Percentiles rank a stretch among this genome's conserved stretches.
Conservation (phyloP, 2,113 vertebrate genomes). For the Beaufortia kweichowensis region DNA sequence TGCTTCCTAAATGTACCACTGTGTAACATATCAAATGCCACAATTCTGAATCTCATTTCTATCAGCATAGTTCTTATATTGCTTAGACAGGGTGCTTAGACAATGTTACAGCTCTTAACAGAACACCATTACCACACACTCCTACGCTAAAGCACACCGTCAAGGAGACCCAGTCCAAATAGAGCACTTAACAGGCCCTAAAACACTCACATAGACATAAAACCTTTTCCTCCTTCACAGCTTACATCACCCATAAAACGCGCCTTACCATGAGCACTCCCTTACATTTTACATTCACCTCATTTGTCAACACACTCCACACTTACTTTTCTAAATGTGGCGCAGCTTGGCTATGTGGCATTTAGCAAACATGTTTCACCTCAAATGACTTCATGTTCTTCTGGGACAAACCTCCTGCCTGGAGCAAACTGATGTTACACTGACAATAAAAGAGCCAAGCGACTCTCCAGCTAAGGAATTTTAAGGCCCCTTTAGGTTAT, state of each 20-base stretch:
- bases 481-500: not conserved
- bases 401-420: not conserved
- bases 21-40: too few species aligned
- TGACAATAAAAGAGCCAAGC: not conserved
- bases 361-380: not conserved
- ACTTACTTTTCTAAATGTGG: too few species aligned
- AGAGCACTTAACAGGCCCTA: conserved; percentile 25
- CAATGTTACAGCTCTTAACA: not conserved
- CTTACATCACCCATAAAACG: not conserved
- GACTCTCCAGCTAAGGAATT: not conserved
- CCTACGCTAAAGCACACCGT: not conserved
- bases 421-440: not conserved
- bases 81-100: conserved; percentile 42
- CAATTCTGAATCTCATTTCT: too few species aligned
- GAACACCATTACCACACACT: conserved; percentile 31
- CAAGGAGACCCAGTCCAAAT: not conserved
- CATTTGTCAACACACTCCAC: too few species aligned
- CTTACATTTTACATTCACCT: not conserved
- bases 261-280: not conserved
- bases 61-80: conserved; percentile 21
- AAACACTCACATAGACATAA: not conserved
- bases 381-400: not conserved
- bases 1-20: too few species aligned
- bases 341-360: not conserved
- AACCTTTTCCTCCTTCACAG: not conserved